phyloP scores from a whole-genome alignment of 1,140 invertebrate genomes.

The Holotrichia oblita region DNA sequence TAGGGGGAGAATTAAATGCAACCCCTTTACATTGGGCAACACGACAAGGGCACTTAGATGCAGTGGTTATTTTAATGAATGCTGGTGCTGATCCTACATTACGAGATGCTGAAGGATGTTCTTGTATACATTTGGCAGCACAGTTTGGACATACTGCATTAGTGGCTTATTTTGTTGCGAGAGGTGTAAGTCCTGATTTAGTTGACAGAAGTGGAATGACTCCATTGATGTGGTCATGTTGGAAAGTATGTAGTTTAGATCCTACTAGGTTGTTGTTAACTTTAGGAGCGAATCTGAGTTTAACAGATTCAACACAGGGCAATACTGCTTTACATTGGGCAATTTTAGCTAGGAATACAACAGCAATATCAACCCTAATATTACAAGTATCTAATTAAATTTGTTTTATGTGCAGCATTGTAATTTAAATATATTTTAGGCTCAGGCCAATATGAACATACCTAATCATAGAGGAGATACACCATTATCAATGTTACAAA shows the following conservation, averaged over 20 bases:
- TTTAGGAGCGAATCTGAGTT: slow-evolving; percentile 88
- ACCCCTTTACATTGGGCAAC: slow-evolving; percentile 99
- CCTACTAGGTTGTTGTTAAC: slow-evolving; percentile 92
- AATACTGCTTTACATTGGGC: slow-evolving; percentile 99
- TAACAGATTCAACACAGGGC: slow-evolving; percentile 86
- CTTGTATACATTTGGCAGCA: slow-evolving; percentile 94
- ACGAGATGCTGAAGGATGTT: slow-evolving; percentile 94
- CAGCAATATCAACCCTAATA: slow-evolving; percentile 86
- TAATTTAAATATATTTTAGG: slow-evolving; percentile 57
- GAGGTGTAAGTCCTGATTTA: slow-evolving; percentile 90
- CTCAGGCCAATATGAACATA: slow-evolving; percentile 75
- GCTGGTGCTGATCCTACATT: slow-evolving; percentile 94
- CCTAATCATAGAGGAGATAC: slow-evolving; percentile 84
- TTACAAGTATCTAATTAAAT: slow-evolving; percentile 71
- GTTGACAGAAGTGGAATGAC: slow-evolving; percentile 95
- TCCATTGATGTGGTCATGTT: slow-evolving; percentile 94
- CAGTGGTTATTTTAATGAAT: slow-evolving; percentile 90
- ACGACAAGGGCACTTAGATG: slow-evolving; percentile 92
- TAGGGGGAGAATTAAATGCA: slow-evolving; percentile 95
- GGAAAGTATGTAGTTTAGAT: slow-evolving; percentile 79
- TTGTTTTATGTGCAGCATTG: slow-evolving; percentile 15
- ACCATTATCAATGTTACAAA: slow-evolving; percentile 76
- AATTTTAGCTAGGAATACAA: slow-evolving; percentile 89
- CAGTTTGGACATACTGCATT: slow-evolving; percentile 98
- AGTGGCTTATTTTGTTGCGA: slow-evolving; percentile 96